Conservation (phyloP, 2,113 vertebrate species). For the western clawed frog (Xenopus tropicalis) region DNA sequence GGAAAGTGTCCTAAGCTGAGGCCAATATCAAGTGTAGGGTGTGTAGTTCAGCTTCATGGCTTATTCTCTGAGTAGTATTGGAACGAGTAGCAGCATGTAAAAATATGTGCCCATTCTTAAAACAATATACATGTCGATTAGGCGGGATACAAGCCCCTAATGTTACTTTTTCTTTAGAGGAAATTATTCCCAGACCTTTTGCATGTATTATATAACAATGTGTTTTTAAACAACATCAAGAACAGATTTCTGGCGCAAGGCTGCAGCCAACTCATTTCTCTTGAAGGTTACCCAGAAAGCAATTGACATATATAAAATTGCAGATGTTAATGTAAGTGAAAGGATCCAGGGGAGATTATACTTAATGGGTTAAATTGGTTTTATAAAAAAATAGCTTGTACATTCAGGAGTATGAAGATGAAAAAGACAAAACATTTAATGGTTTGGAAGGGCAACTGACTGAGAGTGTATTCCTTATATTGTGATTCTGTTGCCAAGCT, state of each 20-base stretch:
- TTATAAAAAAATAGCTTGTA: neutral
- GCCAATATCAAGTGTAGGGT: neutral
- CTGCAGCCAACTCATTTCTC: slow-evolving; percentile 17
- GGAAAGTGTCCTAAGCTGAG: neutral
- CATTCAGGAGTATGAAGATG: too few species aligned
- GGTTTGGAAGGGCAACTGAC: slow-evolving; percentile 10
- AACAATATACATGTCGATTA: slow-evolving; percentile 40
- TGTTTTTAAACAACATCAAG: slow-evolving; percentile 30
- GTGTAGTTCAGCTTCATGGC: slow-evolving; percentile 12
- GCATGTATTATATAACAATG: slow-evolving; percentile 27
- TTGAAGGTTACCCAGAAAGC: neutral
- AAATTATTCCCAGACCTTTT: slow-evolving; percentile 39
- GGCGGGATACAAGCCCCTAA: slow-evolving; percentile 21
- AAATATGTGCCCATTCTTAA: slow-evolving; percentile 26
- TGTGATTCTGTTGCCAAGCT: neutral
- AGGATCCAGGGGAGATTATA: neutral
- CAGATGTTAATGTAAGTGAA: neutral
- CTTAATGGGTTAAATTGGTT: slow-evolving; percentile 15
- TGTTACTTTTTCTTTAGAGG: slow-evolving; percentile 6
- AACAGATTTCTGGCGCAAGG: slow-evolving; percentile 1
- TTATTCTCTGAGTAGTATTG: slow-evolving; percentile 23
- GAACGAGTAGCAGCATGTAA: slow-evolving; percentile 11
- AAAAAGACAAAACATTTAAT: neutral
- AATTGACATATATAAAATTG: slow-evolving; percentile 3
- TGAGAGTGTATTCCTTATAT: slow-evolving; percentile 1